Evolutionary conservation across 2,113 vertebrate genomes (phyloP).

Genomic region (Mobula hypostoma): DNA sequence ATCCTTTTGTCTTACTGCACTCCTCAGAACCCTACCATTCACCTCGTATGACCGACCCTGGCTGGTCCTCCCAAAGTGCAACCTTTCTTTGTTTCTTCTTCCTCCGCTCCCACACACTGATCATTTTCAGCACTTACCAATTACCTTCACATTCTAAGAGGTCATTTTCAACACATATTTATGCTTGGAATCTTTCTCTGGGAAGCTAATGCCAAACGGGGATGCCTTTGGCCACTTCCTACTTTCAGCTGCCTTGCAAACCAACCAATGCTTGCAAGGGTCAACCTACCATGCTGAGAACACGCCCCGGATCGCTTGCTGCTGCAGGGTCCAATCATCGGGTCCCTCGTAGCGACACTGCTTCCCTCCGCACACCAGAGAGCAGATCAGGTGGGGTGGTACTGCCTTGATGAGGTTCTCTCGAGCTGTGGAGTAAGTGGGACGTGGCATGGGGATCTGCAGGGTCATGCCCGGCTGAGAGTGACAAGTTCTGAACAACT

Average conservation of each 20-base stretch:
- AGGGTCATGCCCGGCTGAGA: conserved; percentile 42
- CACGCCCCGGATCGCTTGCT: conserved; percentile 62
- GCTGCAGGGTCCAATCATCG: conserved; percentile 58
- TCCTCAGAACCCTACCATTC: too few species aligned
- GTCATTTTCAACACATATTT: not conserved
- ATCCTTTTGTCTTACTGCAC: too few species aligned
- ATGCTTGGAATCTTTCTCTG: not conserved
- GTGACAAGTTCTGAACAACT: not conserved
- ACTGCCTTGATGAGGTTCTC: conserved; percentile 65
- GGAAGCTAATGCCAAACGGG: not conserved
- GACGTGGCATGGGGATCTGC: conserved; percentile 54
- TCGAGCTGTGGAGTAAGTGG: conserved; percentile 64
- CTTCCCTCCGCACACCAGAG: conserved; percentile 61
- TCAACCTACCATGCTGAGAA: conserved; percentile 64
- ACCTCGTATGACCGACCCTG: too few species aligned
- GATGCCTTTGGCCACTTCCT: not conserved
- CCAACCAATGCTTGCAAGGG: not conserved
- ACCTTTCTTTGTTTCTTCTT: not conserved
- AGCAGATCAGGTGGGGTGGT: conserved; percentile 62
- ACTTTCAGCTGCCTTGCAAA: not conserved
- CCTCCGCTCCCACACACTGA: not conserved
- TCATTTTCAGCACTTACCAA: not conserved
- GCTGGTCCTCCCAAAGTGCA: too few species aligned
- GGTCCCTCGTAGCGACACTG: conserved; percentile 69
- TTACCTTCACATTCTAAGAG: not conserved